Conservation (phyloP, 1,140 invertebrate genomes). For the Lucilia cuprina region DNA sequence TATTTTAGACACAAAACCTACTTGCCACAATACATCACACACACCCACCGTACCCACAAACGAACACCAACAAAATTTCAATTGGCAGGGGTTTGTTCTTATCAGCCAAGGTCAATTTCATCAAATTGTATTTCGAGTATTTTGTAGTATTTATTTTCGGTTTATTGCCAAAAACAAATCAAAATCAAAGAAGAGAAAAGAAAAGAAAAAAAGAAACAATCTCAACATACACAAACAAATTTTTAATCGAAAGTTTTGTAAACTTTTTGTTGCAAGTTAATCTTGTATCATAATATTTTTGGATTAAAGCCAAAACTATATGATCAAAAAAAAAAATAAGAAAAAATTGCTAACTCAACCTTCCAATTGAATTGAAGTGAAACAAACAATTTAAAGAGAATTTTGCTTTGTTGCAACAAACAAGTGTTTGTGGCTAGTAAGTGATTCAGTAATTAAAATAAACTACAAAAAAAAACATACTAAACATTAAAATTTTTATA, state of each 20-base stretch:
- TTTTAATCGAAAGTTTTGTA: constrained; percentile 8
- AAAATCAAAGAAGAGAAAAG: neutral
- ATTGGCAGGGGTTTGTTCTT: neutral
- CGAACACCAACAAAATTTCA: neutral
- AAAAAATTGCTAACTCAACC: neutral
- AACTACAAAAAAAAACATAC: too few relatives aligned
- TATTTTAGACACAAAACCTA: neutral
- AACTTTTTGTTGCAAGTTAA: constrained; percentile 5
- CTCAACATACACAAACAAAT: neutral
- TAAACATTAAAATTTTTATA: too few relatives aligned
- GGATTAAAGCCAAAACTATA: neutral
- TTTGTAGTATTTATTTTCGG: neutral
- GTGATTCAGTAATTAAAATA: neutral
- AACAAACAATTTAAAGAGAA: neutral
- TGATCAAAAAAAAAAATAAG: neutral
- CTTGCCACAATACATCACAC: neutral
- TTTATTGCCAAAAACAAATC: neutral
- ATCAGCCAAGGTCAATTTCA: neutral
- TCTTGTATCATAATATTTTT: constrained; percentile 7
- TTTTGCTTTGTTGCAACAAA: too few relatives aligned
- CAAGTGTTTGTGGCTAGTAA: neutral
- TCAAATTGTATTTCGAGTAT: neutral
- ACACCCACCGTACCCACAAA: neutral
- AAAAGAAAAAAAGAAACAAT: too few relatives aligned
- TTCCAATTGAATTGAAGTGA: neutral